These are phyloP conservation scores for Nematopogon swammerdamellus DNA, from an alignment of 2,888 invertebrate genomes.

Conservation along the genomic window DNA sequence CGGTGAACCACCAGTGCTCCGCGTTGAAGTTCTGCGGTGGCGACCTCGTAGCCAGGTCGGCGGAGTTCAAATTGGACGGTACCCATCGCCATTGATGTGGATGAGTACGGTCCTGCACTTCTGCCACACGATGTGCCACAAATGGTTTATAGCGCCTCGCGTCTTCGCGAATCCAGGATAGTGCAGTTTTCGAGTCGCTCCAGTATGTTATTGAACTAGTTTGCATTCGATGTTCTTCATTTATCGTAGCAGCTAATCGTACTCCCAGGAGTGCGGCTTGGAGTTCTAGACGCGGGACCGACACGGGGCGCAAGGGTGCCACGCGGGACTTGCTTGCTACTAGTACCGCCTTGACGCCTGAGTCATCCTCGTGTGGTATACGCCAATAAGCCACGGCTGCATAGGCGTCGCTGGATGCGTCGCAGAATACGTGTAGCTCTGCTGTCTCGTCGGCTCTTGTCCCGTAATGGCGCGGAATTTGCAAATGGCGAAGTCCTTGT, in stretches of 20 bases:
- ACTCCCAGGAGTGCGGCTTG: conserved; percentile 9
- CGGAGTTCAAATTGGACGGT: conserved; percentile 6
- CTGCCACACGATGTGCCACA: conserved; percentile 1
- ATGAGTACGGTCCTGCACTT: not conserved
- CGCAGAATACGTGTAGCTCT: conserved; percentile 1
- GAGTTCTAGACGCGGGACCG: conserved; percentile 1
- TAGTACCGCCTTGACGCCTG: not conserved
- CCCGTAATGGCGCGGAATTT: not conserved
- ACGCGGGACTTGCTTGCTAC: not conserved
- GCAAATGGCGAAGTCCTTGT: not conserved
- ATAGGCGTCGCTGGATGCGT: conserved; percentile 1
- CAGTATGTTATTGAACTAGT: not conserved
- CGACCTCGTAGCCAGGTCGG: conserved; percentile 10
- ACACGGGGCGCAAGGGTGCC: not conserved
- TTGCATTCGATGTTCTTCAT: not conserved
- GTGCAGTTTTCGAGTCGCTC: not conserved
- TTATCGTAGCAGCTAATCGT: conserved; percentile 4
- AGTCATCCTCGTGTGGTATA: not conserved
- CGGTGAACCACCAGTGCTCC: not conserved
- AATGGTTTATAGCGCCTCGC: conserved; percentile 1
- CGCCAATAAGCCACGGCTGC: conserved; percentile 1
- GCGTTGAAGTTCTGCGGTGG: not conserved
- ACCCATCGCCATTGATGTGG: conserved; percentile 10
- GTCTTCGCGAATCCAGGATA: not conserved
- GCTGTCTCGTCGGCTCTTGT: not conserved